Conservation (phyloP, 1,140 invertebrate species). For the Cyphomyrmex costatus region DNA sequence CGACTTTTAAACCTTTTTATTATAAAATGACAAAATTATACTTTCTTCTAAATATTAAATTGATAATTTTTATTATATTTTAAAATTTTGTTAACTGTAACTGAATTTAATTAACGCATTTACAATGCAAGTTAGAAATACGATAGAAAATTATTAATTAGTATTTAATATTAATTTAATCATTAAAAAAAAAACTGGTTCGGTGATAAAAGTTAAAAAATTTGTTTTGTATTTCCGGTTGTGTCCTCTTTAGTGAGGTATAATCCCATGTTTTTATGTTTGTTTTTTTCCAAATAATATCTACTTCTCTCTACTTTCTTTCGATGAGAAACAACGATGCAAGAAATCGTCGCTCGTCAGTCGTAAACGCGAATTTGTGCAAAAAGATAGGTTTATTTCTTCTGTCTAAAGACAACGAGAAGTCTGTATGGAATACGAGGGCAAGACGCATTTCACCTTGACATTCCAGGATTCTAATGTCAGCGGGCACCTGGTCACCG, state of each 20-base stretch:
- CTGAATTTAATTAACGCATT: background rate
- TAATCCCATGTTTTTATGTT: background rate
- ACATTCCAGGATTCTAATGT: slow-evolving; percentile 91
- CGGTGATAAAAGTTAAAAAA: background rate
- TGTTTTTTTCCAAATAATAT: background rate
- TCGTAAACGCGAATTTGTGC: slow-evolving; percentile 22
- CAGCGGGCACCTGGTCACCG: slow-evolving; percentile 92
- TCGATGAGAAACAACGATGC: slow-evolving; percentile 13
- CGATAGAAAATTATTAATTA: background rate
- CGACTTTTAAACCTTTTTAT: slow-evolving; percentile 93
- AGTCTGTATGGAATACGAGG: slow-evolving; percentile 67
- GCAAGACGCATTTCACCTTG: slow-evolving; percentile 86
- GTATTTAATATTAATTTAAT: background rate
- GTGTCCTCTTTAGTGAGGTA: background rate
- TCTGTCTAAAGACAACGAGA: slow-evolving; percentile 73
- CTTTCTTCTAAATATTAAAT: background rate
- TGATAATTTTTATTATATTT: slow-evolving; percentile 3
- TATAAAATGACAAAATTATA: background rate
- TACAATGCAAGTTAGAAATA: background rate
- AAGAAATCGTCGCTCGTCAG: slow-evolving; percentile 53
- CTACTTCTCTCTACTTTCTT: background rate
- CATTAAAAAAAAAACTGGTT: background rate
- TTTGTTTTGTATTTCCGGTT: background rate
- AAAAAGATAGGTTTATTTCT: slow-evolving; percentile 71
- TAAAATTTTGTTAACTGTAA: background rate